Evolutionary conservation across 2,888 invertebrate genomes (phyloP).

Genomic region (Lomographa bimaculata): DNA sequence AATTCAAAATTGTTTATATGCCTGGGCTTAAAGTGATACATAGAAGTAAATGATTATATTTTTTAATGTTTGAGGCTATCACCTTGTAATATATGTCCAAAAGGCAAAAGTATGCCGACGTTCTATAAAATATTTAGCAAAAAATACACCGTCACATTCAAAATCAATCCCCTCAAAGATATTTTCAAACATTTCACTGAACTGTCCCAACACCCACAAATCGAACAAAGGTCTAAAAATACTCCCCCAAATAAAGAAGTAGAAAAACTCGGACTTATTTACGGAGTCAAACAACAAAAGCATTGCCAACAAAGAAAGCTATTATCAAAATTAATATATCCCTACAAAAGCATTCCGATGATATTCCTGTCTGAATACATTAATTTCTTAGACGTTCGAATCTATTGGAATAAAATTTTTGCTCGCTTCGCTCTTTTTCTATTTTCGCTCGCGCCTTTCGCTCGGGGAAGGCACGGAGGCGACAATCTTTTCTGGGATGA

Average conservation of each 20-base stretch:
- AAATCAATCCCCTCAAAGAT: no score
- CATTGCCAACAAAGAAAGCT: slow-evolving; percentile 34
- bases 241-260: slow-evolving; percentile 23
- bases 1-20: no score
- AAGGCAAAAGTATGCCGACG: no score
- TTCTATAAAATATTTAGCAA: no score
- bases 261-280: slow-evolving; percentile 31
- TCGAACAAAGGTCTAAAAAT: slow-evolving; percentile 28
- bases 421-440: slow-evolving; percentile 23
- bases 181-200: slow-evolving; percentile 19
- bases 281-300: slow-evolving; percentile 33
- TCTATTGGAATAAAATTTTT: slow-evolving; percentile 23
- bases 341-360: slow-evolving; percentile 34
- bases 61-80: no score
- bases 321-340: slow-evolving; percentile 39
- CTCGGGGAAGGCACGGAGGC: slow-evolving; percentile 30
- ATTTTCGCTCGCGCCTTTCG: slow-evolving; percentile 32
- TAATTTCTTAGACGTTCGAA: slow-evolving; percentile 33
- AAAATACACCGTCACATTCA: no score
- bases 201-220: slow-evolving; percentile 19
- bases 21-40: no score
- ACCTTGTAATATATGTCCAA: no score
- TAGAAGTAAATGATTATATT: no score
- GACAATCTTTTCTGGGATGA: slow-evolving; percentile 52
- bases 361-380: slow-evolving; percentile 38